Conservation (phyloP, 2,797 vertebrate genomes). For the Megaceryle alcyon region DNA sequence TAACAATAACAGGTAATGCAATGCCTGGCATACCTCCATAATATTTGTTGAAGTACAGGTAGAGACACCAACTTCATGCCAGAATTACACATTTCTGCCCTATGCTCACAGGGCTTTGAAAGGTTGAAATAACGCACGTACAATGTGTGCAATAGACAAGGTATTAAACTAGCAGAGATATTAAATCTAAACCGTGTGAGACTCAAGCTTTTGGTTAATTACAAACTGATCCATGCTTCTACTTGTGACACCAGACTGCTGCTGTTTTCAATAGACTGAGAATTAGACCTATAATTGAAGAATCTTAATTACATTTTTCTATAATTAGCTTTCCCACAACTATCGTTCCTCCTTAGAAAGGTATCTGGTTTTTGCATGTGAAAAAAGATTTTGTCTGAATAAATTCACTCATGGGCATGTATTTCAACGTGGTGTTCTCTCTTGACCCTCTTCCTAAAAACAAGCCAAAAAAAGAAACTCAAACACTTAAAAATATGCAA, state of each 20-base stretch:
- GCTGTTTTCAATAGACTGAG: conserved; percentile 33
- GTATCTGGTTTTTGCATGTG: neutral
- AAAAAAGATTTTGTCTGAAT: conserved; percentile 19
- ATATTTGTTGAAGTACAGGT: neutral
- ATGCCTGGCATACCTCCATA: neutral
- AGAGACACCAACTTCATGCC: neutral
- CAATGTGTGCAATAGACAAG: neutral
- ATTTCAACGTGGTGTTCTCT: neutral
- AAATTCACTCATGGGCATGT: neutral
- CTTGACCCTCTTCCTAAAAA: neutral
- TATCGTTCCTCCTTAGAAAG: neutral
- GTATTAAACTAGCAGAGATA: neutral
- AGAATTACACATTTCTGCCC: neutral
- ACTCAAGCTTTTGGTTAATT: neutral
- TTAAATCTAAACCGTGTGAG: neutral
- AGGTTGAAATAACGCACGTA: neutral
- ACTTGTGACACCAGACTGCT: conserved; percentile 5
- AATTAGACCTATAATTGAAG: conserved; percentile 17
- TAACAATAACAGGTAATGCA: neutral
- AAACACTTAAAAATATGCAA: neutral
- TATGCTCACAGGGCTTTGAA: neutral
- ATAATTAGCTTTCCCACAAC: conserved; percentile 29
- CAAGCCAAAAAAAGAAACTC: neutral
- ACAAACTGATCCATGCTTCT: conserved; percentile 19
- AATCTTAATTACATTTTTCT: conserved; percentile 44